These are phyloP conservation scores for Temnothorax ravouxi DNA, from an alignment of 2,888 invertebrate genomes.

Conservation along the genomic window DNA sequence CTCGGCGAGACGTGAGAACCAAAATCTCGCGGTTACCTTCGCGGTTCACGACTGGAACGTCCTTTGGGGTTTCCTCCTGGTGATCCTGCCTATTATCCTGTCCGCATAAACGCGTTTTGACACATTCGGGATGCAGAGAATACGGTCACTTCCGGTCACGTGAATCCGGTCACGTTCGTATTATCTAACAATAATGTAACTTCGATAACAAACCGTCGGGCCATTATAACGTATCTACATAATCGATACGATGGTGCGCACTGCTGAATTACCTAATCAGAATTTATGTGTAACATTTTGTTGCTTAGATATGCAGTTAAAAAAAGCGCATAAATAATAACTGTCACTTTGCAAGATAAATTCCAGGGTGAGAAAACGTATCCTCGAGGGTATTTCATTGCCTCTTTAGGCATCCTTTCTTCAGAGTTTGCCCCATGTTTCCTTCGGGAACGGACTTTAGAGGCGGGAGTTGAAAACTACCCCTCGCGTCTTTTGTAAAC, in stretches of 20 bases:
- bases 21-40: background rate
- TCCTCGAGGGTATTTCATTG: background rate
- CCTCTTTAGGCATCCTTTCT: background rate
- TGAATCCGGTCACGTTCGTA: constrained; percentile 11
- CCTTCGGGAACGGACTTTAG: background rate
- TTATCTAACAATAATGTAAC: background rate
- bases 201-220: background rate
- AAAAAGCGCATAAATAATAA: background rate
- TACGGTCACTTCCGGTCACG: constrained; percentile 15
- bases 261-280: background rate
- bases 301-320: background rate
- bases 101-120: constrained; percentile 66
- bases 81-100: constrained; percentile 72
- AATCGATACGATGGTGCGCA: background rate
- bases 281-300: background rate
- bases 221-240: background rate
- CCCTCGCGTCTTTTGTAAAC: background rate
- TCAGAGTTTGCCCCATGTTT: background rate
- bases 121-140: background rate
- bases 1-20: background rate
- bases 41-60: constrained; percentile 1
- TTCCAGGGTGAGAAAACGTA: background rate
- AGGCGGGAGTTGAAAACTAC: background rate
- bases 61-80: constrained; percentile 63
- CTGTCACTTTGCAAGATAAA: background rate